A percentile compares a stretch with the other conserved stretches of the same genome.
phyloP scores from a whole-genome alignment of 2,797 vertebrate species.

The Melanotaenia parkinsoni region DNA sequence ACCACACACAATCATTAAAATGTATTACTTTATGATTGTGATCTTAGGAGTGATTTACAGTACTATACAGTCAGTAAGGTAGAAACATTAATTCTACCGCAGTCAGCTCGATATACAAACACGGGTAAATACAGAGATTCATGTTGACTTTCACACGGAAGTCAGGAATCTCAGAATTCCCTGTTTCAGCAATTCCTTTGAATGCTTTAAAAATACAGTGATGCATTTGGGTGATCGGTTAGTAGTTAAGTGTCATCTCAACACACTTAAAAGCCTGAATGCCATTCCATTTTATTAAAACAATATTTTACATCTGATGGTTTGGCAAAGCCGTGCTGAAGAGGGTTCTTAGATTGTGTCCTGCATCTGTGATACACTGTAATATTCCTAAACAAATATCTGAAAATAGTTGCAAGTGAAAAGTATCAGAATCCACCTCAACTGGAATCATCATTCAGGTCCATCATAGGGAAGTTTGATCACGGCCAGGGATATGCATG shows the following conservation, averaged over 20 bases:
- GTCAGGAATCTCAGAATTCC: slow-evolving; percentile 33
- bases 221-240: slow-evolving; percentile 35
- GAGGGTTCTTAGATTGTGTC: slow-evolving; percentile 24
- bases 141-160: slow-evolving; percentile 33
- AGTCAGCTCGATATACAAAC: slow-evolving; percentile 52
- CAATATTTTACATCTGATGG: slow-evolving; percentile 67
- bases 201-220: slow-evolving; percentile 34
- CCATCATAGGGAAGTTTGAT: slow-evolving; percentile 41
- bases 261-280: slow-evolving; percentile 19
- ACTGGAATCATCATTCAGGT: slow-evolving; percentile 68
- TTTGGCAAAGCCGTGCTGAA: slow-evolving; percentile 39
- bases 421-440: slow-evolving; percentile 44
- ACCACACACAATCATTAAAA: slow-evolving; percentile 65
- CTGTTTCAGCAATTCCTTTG: slow-evolving; percentile 20
- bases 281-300: slow-evolving; percentile 52
- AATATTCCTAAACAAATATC: slow-evolving; percentile 32
- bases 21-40: slow-evolving; percentile 43
- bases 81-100: slow-evolving; percentile 40
- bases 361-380: slow-evolving; percentile 20
- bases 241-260: slow-evolving; percentile 31
- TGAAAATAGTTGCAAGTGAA: slow-evolving; percentile 32
- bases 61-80: slow-evolving; percentile 58
- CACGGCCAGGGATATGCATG: slow-evolving; percentile 42
- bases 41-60: slow-evolving; percentile 54
- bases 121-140: slow-evolving; percentile 31